Evolutionary conservation across 2,797 vertebrate species (phyloP).

Genomic region (Hapalemur alaotrensis): DNA sequence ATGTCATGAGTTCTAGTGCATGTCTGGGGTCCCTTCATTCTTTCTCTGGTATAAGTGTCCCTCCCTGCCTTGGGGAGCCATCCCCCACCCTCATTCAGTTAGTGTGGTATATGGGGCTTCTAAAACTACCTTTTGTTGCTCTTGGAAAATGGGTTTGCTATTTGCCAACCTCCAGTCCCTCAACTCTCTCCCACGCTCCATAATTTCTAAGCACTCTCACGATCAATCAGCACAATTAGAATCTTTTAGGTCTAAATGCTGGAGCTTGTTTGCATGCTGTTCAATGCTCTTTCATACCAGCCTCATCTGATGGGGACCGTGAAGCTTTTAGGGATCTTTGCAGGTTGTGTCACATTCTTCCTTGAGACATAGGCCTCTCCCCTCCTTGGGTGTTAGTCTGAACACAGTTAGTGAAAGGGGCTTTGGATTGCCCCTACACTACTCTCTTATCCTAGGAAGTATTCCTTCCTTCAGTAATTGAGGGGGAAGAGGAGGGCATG

Average conservation of each 20-base stretch:
- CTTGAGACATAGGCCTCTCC: not conserved
- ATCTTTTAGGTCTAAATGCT: rapidly evolving
- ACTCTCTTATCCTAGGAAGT: not conserved
- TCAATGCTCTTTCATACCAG: rapidly evolving
- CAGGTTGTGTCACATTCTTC: not conserved
- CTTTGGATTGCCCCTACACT: not conserved
- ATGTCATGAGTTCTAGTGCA: not conserved
- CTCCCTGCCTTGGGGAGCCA: not conserved
- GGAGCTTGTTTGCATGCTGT: rapidly evolving
- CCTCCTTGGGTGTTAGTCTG: not conserved
- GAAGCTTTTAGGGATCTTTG: not conserved
- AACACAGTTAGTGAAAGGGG: too few relatives aligned
- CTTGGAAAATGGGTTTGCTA: not conserved
- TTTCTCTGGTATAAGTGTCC: not conserved
- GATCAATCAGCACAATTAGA: too few relatives aligned
- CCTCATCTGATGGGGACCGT: not conserved
- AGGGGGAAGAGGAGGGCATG: not conserved
- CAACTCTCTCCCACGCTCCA: not conserved
- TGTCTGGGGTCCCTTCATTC: not conserved
- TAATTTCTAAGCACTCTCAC: not conserved
- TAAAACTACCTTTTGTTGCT: not conserved
- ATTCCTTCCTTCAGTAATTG: not conserved
- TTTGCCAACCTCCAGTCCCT: not conserved
- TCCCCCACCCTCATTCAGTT: not conserved
- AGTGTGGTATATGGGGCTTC: not conserved